Conservation (phyloP, 37 sponge, comb jelly and placozoan species). For the Petrosia ficiformis region DNA sequence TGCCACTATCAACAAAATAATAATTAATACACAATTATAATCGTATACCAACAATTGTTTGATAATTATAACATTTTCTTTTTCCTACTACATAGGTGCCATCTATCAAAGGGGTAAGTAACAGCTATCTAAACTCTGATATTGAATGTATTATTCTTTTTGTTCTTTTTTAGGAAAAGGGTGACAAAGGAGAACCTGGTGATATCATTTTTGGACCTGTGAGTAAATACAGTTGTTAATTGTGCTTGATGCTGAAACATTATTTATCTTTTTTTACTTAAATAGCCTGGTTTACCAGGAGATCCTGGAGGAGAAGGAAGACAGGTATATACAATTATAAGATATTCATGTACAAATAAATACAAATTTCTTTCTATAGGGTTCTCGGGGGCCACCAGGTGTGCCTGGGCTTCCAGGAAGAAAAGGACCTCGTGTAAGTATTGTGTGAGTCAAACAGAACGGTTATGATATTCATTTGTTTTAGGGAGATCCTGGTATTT, state of each 20-base stretch:
- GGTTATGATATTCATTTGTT: not conserved
- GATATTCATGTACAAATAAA: not conserved
- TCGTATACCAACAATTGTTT: not conserved
- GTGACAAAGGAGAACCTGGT: conserved; percentile 64
- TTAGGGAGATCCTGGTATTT: conserved; percentile 58
- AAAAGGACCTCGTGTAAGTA: conserved; percentile 52
- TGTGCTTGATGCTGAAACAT: not conserved
- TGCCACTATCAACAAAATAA: no score
- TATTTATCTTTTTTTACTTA: not conserved
- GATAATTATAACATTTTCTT: not conserved
- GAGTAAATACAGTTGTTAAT: conserved; percentile 4
- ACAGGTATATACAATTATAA: not conserved
- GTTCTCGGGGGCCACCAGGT: conserved; percentile 51
- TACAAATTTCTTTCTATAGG: conserved; percentile 12
- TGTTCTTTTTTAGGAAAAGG: conserved; percentile 46
- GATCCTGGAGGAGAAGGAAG: conserved; percentile 38
- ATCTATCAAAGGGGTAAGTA: conserved; percentile 30
- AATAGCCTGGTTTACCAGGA: conserved; percentile 44
- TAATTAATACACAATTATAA: not conserved
- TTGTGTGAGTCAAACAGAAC: not conserved
- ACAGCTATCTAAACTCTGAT: not conserved
- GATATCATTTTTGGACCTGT: conserved; percentile 43
- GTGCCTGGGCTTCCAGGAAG: conserved; percentile 49
- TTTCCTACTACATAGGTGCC: not conserved
- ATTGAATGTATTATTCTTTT: not conserved